Evolutionary conservation across 2,888 invertebrate species (phyloP).

Genomic region (Clistopyga incitator): DNA sequence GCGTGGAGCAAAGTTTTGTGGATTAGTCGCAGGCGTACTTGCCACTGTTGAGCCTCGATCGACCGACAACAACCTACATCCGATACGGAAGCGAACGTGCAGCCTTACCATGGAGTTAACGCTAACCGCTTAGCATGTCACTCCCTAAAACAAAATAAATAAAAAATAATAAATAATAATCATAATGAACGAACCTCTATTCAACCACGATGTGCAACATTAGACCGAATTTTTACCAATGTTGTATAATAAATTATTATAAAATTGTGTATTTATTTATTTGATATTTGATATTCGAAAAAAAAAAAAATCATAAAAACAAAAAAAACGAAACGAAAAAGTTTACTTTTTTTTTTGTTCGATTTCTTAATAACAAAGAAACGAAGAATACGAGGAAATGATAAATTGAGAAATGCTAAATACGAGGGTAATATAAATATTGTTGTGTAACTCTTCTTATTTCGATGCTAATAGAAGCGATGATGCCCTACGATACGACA

Average conservation of each 20-base stretch:
- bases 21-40: constrained; percentile 87
- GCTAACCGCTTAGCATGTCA: constrained; percentile 80
- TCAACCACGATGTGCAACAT: constrained; percentile 73
- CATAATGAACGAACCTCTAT: constrained; percentile 68
- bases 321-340: too few relatives aligned
- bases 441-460: constrained; percentile 70
- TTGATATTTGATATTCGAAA: constrained; percentile 71
- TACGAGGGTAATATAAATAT: constrained; percentile 73
- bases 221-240: constrained; percentile 80
- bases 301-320: too few relatives aligned
- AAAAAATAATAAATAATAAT: constrained; percentile 48
- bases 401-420: constrained; percentile 73
- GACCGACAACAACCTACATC: constrained; percentile 76
- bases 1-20: constrained; percentile 99
- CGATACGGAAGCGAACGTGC: constrained; percentile 78
- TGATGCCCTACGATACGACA: constrained; percentile 66
- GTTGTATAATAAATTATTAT: constrained; percentile 84
- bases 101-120: constrained; percentile 82
- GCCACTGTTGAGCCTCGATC: constrained; percentile 72
- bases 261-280: constrained; percentile 84
- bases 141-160: constrained; percentile 76
- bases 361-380: constrained; percentile 48
- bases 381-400: constrained; percentile 63
- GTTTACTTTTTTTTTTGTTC: too few relatives aligned
- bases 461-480: constrained; percentile 64